phyloP scores from a whole-genome alignment of 1,140 invertebrate species.

The Thaumatotibia leucotreta region DNA sequence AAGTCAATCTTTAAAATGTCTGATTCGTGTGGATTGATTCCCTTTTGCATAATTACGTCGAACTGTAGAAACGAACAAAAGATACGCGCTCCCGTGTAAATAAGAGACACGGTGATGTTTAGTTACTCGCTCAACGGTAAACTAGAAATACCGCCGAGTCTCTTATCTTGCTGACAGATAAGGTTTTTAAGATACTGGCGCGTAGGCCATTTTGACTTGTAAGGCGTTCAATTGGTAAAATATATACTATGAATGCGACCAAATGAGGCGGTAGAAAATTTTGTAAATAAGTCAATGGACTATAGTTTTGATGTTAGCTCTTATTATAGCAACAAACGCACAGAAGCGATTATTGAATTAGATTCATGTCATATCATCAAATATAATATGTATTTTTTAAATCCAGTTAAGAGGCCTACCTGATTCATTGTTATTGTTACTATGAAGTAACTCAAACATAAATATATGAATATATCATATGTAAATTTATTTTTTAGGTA shows the following conservation, averaged over 20 bases:
- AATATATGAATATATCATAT: not conserved
- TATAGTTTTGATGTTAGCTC: not conserved
- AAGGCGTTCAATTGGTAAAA: no score
- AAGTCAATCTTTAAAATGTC: no score
- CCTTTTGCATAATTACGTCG: no score
- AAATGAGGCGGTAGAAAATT: not conserved
- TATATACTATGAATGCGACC: not conserved
- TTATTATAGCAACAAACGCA: not conserved
- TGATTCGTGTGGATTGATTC: no score
- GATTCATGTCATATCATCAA: constrained; percentile 3
- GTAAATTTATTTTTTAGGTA: not conserved
- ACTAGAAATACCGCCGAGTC: no score
- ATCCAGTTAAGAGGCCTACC: not conserved
- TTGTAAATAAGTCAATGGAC: not conserved
- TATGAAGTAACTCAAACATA: not conserved
- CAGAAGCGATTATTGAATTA: not conserved
- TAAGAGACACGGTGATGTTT: no score
- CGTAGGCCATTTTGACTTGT: no score
- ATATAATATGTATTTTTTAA: not conserved
- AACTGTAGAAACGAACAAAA: no score
- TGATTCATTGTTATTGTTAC: not conserved
- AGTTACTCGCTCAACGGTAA: no score
- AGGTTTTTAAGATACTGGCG: no score
- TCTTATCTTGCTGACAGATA: no score
- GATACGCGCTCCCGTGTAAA: no score